phyloP scores from a whole-genome alignment of 1,140 invertebrate genomes.

The Papilio dardanus region DNA sequence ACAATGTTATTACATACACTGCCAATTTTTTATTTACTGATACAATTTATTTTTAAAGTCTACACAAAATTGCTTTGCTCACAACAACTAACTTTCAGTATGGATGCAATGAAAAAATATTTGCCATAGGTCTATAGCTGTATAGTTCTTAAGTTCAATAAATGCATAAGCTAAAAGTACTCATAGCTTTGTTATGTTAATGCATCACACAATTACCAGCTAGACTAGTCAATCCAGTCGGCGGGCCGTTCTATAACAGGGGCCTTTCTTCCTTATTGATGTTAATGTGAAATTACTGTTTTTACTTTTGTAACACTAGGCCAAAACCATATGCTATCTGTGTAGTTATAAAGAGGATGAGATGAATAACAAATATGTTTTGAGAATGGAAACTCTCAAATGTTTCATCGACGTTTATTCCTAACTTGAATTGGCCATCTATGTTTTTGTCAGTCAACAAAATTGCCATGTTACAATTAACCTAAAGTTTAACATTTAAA shows the following conservation, averaged over 20 bases:
- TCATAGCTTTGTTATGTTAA: conserved; percentile 24
- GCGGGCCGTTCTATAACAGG: background rate
- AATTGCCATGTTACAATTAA: background rate
- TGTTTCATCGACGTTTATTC: background rate
- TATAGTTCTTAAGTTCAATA: background rate
- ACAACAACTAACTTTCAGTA: too few relatives aligned
- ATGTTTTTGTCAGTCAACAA: background rate
- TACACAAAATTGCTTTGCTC: too few relatives aligned
- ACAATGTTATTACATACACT: background rate
- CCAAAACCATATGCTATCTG: too few relatives aligned
- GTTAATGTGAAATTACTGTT: background rate
- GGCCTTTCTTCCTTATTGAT: background rate
- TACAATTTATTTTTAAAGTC: background rate
- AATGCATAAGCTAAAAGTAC: conserved; percentile 9
- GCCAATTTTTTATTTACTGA: background rate
- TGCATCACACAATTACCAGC: conserved; percentile 6
- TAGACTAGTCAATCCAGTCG: conserved; percentile 26
- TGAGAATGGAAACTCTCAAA: background rate
- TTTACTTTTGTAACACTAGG: background rate
- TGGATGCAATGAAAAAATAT: background rate
- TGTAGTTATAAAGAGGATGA: too few relatives aligned
- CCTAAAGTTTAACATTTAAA: background rate
- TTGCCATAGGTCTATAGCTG: background rate
- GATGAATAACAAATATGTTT: too few relatives aligned
- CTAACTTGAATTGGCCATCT: background rate